Conservation (phyloP, 2,113 vertebrate species). For the Piprites chloris region DNA sequence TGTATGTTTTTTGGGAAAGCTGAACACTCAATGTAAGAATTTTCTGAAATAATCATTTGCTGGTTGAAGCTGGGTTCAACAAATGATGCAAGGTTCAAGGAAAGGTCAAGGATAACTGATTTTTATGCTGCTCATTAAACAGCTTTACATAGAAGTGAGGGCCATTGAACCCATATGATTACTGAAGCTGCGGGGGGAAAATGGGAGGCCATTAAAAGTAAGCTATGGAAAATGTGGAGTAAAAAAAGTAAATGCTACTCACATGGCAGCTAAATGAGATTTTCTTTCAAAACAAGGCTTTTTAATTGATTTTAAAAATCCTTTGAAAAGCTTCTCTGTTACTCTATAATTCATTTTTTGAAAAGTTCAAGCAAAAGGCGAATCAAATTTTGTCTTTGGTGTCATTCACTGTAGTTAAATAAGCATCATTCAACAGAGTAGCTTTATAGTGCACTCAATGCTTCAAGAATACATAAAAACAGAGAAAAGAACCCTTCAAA, state of each 20-base stretch:
- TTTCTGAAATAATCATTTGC: not conserved
- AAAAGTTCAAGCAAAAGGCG: not conserved
- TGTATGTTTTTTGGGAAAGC: not conserved
- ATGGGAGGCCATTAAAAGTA: not conserved
- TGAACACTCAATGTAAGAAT: not conserved
- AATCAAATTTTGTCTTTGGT: not conserved
- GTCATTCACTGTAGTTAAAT: not conserved
- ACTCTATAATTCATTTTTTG: not conserved
- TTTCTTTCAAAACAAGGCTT: not conserved
- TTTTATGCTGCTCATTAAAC: constrained; percentile 12
- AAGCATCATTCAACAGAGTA: not conserved
- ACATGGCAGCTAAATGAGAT: not conserved
- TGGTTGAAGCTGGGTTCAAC: not conserved
- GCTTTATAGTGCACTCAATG: not conserved
- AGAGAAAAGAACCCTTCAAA: not conserved
- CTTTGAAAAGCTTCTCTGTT: not conserved
- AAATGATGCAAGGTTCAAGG: not conserved
- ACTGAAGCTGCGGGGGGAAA: not conserved
- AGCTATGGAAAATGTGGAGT: not conserved
- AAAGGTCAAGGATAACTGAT: not conserved
- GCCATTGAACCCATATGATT: not conserved
- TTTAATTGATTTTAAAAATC: not conserved
- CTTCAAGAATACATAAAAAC: not conserved
- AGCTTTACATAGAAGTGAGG: not conserved
- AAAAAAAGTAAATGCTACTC: not conserved